Evolutionary conservation across 37 sponge, comb jelly and placozoan species (phyloP).

Genomic region (Petrosia ficiformis): DNA sequence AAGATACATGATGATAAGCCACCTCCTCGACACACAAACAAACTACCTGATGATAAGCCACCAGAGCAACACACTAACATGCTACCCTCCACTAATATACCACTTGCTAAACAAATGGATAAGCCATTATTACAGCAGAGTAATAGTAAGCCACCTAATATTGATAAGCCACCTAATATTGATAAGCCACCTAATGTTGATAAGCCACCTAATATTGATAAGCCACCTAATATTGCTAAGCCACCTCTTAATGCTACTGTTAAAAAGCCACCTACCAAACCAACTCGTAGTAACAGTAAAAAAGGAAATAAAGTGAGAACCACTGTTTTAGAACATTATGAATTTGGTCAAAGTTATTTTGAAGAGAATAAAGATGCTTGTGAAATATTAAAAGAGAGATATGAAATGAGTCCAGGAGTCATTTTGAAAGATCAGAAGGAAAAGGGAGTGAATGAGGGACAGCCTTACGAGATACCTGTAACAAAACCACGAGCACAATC

Average conservation of each 20-base stretch:
- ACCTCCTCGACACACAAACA: background rate
- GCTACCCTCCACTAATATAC: too few relatives aligned
- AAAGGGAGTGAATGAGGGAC: background rate
- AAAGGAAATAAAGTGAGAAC: background rate
- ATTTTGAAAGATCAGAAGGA: background rate
- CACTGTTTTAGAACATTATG: slow-evolving; percentile 2
- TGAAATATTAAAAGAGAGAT: background rate
- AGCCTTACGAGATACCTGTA: background rate
- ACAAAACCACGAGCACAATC: background rate
- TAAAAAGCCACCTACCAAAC: background rate
- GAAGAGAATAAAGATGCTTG: background rate
- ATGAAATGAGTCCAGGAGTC: background rate
- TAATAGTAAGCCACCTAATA: too few relatives aligned
- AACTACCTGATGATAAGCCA: background rate
- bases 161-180: too few relatives aligned
- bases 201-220: too few relatives aligned
- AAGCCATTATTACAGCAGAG: too few relatives aligned
- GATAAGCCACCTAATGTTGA: too few relatives aligned
- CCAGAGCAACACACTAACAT: background rate
- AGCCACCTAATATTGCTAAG: too few relatives aligned
- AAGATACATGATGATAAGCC: too few relatives aligned
- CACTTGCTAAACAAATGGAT: background rate
- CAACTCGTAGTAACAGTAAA: background rate
- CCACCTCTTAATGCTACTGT: slow-evolving; percentile 2
- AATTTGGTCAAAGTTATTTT: background rate